These are phyloP conservation scores for Orthonevra nobilis DNA, from an alignment of 2,888 invertebrate genomes.

Conservation along the genomic window DNA sequence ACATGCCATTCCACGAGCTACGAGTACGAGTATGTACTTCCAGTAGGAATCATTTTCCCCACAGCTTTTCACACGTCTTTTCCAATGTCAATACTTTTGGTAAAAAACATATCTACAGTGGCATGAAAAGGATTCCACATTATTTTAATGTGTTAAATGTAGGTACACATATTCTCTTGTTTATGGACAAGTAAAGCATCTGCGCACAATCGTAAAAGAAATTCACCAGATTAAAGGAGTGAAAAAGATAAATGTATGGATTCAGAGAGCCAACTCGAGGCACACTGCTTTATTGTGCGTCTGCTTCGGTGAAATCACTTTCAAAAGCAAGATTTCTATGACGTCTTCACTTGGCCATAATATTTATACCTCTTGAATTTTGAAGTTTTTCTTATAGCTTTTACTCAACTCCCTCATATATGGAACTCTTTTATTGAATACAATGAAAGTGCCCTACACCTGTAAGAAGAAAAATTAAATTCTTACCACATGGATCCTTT, in stretches of 20 bases:
- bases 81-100: conserved; percentile 8
- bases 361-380: conserved; percentile 45
- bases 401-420: too few species aligned
- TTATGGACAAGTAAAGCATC: conserved; percentile 25
- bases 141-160: not conserved
- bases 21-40: conserved; percentile 1
- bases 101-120: conserved; percentile 14
- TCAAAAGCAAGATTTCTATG: conserved; percentile 60
- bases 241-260: not conserved
- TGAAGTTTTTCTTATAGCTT: conserved; percentile 40
- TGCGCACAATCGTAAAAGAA: conserved; percentile 43
- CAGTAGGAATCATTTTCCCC: conserved; percentile 21
- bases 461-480: too few species aligned
- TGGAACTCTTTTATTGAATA: too few species aligned
- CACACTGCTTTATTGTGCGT: not conserved
- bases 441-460: too few species aligned
- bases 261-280: not conserved
- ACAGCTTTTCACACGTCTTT: conserved; percentile 2
- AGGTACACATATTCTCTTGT: conserved; percentile 8
- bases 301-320: conserved; percentile 37
- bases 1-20: conserved; percentile 18
- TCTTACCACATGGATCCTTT: too few species aligned
- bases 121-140: not conserved
- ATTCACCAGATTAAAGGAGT: conserved; percentile 5
- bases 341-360: conserved; percentile 59